Conservation (phyloP, 2,888 invertebrate genomes). For the Hemistola chrysoprasaria region DNA sequence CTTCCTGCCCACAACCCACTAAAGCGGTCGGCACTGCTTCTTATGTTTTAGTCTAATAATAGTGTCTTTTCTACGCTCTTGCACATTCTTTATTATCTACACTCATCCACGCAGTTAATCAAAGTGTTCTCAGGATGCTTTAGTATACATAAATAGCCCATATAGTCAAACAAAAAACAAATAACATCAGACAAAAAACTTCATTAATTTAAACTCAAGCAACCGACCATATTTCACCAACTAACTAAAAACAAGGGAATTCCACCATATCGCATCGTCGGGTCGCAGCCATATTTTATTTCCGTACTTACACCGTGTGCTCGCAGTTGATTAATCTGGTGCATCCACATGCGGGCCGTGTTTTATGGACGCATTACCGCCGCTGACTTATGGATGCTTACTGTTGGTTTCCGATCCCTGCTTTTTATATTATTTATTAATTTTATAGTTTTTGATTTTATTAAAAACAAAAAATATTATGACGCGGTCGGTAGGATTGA, state of each 20-base stretch:
- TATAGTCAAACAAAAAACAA: too few relatives aligned
- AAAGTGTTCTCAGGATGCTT: too few relatives aligned
- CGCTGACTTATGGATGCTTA: conserved; percentile 31
- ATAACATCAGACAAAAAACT: conserved; percentile 5
- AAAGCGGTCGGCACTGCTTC: too few relatives aligned
- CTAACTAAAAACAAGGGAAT: conserved; percentile 21
- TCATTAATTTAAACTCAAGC: conserved; percentile 22
- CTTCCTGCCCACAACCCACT: too few relatives aligned
- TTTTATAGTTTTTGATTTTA: too few relatives aligned
- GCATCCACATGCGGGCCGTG: conserved; percentile 34
- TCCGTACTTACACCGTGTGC: conserved; percentile 20
- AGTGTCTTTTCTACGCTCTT: too few relatives aligned
- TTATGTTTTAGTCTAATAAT: too few relatives aligned
- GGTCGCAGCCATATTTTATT: conserved; percentile 26
- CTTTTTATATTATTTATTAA: neutral
- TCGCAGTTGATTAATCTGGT: conserved; percentile 41
- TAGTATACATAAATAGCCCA: too few relatives aligned
- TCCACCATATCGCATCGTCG: conserved; percentile 18
- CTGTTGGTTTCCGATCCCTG: neutral
- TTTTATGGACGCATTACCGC: conserved; percentile 39
- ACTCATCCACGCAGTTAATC: too few relatives aligned
- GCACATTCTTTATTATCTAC: too few relatives aligned
- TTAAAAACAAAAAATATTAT: too few relatives aligned
- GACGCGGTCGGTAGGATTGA: too few relatives aligned
- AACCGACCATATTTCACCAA: conserved; percentile 14